These are phyloP conservation scores for Megamerina dolium DNA, from an alignment of 2,888 invertebrate genomes.

Conservation along the genomic window DNA sequence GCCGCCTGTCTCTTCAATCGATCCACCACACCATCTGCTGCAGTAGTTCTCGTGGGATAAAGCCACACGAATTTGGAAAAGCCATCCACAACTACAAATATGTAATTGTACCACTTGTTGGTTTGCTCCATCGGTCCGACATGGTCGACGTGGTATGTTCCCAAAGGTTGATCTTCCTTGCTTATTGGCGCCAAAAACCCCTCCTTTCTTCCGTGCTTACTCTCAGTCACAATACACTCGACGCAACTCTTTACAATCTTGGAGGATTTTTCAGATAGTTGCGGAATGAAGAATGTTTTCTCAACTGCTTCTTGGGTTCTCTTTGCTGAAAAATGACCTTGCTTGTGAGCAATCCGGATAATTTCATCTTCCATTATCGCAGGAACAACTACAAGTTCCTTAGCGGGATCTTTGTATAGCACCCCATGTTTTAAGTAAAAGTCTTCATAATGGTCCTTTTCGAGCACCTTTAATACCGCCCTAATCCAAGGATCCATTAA, in stretches of 20 bases:
- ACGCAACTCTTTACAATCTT: conserved; percentile 12
- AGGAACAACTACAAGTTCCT: conserved; percentile 32
- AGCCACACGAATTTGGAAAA: conserved; percentile 37
- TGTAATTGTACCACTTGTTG: conserved; percentile 33
- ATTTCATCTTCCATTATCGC: conserved; percentile 32
- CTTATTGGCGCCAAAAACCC: conserved; percentile 32
- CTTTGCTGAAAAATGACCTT: conserved; percentile 31
- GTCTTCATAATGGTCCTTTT: conserved; percentile 10
- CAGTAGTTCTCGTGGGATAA: conserved; percentile 30
- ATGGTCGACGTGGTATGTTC: conserved; percentile 37
- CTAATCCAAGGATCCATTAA: conserved; percentile 5
- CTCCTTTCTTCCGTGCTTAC: conserved; percentile 34
- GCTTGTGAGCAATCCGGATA: conserved; percentile 35
- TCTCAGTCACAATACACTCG: conserved; percentile 12
- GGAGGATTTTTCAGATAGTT: conserved; percentile 1
- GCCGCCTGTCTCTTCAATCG: conserved; percentile 21
- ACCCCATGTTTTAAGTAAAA: conserved; percentile 11
- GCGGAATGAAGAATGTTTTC: conserved; percentile 6
- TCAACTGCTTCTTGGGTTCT: conserved; percentile 27
- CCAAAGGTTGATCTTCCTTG: conserved; percentile 31
- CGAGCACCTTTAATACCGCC: conserved; percentile 11
- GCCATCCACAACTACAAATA: background rate
- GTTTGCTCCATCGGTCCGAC: conserved; percentile 34
- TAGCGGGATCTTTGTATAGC: conserved; percentile 9
- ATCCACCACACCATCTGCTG: conserved; percentile 28